Conservation (phyloP, 2,888 invertebrate genomes). For the Cheilosia grossa region DNA sequence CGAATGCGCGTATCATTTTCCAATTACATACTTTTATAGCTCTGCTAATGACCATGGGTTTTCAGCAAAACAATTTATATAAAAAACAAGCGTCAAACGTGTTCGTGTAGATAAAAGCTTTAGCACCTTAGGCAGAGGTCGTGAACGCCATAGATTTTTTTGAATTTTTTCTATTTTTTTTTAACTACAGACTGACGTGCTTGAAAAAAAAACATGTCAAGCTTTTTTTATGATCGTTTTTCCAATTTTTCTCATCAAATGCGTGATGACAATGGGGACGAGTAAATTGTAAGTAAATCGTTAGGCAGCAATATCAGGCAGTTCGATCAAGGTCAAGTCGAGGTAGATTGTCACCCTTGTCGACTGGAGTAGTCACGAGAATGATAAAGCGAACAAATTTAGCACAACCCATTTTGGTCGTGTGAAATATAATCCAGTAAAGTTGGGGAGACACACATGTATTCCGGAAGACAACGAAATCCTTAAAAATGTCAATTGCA, state of each 20-base stretch:
- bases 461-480: too few species aligned
- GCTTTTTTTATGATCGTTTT: neutral
- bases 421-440: too few species aligned
- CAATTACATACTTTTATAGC: constrained; percentile 50
- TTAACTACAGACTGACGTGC: neutral
- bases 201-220: neutral
- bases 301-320: neutral
- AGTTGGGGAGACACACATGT: too few species aligned
- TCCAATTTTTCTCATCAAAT: constrained; percentile 13
- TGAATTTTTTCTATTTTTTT: constrained; percentile 1
- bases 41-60: constrained; percentile 32
- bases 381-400: constrained; percentile 2
- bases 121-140: constrained; percentile 14
- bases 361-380: constrained; percentile 4
- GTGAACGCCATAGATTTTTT: neutral
- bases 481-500: too few species aligned
- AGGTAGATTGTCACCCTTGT: neutral
- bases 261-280: neutral
- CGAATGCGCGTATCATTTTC: constrained; percentile 16
- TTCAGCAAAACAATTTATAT: constrained; percentile 1
- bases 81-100: neutral
- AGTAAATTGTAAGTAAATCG: too few species aligned
- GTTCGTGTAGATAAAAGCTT: neutral
- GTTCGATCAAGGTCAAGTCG: neutral
- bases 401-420: neutral